Evolutionary conservation across 2,113 vertebrate species (phyloP).

Genomic region (Ailurus styani): DNA sequence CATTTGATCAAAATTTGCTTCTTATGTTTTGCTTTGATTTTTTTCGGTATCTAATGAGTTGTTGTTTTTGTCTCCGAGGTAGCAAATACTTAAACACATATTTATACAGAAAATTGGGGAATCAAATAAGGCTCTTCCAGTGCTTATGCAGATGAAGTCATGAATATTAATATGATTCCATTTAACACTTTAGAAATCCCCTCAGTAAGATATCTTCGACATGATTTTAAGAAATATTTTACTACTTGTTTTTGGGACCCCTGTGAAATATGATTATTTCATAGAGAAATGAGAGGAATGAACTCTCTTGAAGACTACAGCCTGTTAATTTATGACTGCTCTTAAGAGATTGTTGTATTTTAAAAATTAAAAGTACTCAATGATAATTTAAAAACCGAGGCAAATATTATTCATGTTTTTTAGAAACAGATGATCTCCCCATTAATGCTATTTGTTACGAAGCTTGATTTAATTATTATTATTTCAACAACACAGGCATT

Average conservation of each 20-base stretch:
- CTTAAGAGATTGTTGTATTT: neutral
- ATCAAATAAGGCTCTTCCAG: conserved; percentile 38
- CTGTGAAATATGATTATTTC: conserved; percentile 27
- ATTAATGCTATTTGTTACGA: neutral
- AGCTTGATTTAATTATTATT: neutral
- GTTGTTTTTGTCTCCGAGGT: conserved; percentile 46
- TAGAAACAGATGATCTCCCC: neutral
- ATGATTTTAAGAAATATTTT: neutral
- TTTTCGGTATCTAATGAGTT: neutral
- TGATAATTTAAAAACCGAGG: neutral
- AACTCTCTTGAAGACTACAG: conserved; percentile 5
- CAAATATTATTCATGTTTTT: neutral
- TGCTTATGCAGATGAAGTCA: conserved; percentile 55
- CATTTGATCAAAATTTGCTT: neutral
- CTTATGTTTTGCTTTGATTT: conserved; percentile 23
- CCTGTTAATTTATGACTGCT: neutral
- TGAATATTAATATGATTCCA: conserved; percentile 53
- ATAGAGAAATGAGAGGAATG: too few species aligned
- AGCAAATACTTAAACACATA: conserved; percentile 11
- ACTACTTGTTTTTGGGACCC: neutral
- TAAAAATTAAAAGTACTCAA: conserved; percentile 9
- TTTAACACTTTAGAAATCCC: conserved; percentile 26
- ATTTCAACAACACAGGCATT: neutral
- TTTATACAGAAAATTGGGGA: conserved; percentile 40
- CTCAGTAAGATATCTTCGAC: neutral